Evolutionary conservation across 2,888 invertebrate species (phyloP).

Genomic region (Chymomyza fuscimana): DNA sequence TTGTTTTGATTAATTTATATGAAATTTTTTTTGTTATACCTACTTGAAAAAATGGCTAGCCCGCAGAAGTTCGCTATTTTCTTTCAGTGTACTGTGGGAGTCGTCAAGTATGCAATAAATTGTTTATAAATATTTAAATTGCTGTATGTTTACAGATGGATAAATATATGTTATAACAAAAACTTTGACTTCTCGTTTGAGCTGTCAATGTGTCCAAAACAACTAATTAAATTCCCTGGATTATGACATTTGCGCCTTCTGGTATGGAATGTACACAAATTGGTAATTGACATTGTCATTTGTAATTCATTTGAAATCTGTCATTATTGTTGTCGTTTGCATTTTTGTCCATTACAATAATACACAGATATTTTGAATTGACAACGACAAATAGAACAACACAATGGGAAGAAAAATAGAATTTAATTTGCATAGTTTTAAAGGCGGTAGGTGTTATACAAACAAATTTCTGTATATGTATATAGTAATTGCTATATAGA

Average conservation of each 20-base stretch:
- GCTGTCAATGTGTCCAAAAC: constrained; percentile 9
- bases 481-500: neutral
- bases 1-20: no score
- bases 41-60: no score
- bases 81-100: no score
- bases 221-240: neutral
- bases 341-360: constrained; percentile 31
- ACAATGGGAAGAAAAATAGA: neutral
- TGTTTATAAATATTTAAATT: constrained; percentile 14
- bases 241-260: neutral
- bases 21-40: no score
- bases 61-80: no score
- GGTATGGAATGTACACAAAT: neutral
- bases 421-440: constrained; percentile 27
- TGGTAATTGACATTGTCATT: constrained; percentile 54
- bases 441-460: constrained; percentile 1
- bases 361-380: constrained; percentile 19
- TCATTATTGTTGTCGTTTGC: constrained; percentile 46
- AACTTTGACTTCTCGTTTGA: neutral
- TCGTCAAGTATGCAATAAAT: no score
- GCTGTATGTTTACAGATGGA: neutral
- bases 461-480: neutral
- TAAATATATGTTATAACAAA: neutral
- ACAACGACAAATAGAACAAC: constrained; percentile 14
- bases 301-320: constrained; percentile 47